Conservation (phyloP, 2,797 vertebrate genomes). For the Phalloptychus januarius region DNA sequence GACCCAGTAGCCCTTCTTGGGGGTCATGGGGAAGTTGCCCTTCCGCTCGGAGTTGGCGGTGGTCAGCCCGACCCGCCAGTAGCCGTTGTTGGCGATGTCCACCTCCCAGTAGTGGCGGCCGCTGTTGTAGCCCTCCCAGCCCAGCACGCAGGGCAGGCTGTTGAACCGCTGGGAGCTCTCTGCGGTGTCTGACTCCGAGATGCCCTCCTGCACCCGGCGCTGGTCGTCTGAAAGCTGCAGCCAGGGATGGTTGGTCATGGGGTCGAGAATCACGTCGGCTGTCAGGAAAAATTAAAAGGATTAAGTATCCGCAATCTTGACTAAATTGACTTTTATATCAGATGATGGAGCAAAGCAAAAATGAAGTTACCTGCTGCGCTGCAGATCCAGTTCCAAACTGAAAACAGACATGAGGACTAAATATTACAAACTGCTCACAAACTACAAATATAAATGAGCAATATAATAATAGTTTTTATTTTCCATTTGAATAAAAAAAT, state of each 20-base stretch:
- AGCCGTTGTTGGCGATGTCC: slow-evolving; percentile 69
- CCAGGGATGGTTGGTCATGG: slow-evolving; percentile 76
- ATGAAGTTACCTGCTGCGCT: slow-evolving; percentile 68
- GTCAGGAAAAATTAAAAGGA: neutral
- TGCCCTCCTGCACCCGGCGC: slow-evolving; percentile 72
- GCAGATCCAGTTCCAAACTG: slow-evolving; percentile 83
- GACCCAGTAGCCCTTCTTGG: slow-evolving; percentile 71
- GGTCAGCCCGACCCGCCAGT: slow-evolving; percentile 77
- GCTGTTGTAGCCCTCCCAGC: slow-evolving; percentile 70
- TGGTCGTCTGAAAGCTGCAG: slow-evolving; percentile 77
- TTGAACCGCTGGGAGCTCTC: slow-evolving; percentile 71
- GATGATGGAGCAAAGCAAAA: neutral
- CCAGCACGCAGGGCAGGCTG: slow-evolving; percentile 76
- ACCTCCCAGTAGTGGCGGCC: slow-evolving; percentile 84
- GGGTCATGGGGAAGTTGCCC: slow-evolving; percentile 72
- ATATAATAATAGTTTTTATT: neutral
- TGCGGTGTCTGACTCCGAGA: slow-evolving; percentile 24
- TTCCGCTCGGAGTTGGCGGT: slow-evolving; percentile 59
- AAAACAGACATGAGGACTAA: slow-evolving; percentile 33
- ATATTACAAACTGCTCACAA: neutral
- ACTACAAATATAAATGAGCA: neutral
- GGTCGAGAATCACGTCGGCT: slow-evolving; percentile 79
- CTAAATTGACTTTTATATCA: neutral
- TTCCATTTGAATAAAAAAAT: neutral
- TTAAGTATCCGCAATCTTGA: neutral